A percentile compares a stretch with the other conserved stretches of the same genome.
These are phyloP conservation scores for Apamea epomidion DNA, from an alignment of 2,888 invertebrate species.

Conservation along the genomic window DNA sequence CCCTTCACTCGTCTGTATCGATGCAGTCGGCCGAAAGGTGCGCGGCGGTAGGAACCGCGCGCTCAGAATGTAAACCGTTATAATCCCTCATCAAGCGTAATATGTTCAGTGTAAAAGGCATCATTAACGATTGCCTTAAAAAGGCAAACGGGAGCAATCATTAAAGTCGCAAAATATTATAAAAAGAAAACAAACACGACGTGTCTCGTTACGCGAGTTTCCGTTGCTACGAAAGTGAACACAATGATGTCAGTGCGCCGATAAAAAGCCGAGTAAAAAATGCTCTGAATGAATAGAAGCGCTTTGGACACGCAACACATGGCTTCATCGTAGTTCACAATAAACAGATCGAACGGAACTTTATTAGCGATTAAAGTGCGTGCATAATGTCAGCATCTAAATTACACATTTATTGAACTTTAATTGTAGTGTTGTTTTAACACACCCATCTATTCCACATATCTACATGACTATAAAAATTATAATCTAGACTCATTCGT, in stretches of 20 bases:
- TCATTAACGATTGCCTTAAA: slow-evolving; percentile 89
- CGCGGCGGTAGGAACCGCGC: slow-evolving; percentile 74
- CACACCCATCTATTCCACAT: background rate
- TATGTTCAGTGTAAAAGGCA: slow-evolving; percentile 88
- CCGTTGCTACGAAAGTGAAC: slow-evolving; percentile 89
- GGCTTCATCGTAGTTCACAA: slow-evolving; percentile 73
- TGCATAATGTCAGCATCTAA: slow-evolving; percentile 74
- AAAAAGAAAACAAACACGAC: slow-evolving; percentile 85
- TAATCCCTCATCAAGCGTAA: slow-evolving; percentile 87
- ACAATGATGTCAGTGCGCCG: slow-evolving; percentile 86
- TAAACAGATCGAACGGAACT: slow-evolving; percentile 78
- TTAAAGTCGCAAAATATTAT: slow-evolving; percentile 88
- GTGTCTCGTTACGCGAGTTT: slow-evolving; percentile 88
- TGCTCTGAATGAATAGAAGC: slow-evolving; percentile 84
- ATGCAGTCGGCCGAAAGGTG: slow-evolving; percentile 76
- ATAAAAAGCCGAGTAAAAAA: slow-evolving; percentile 86
- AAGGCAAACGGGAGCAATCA: slow-evolving; percentile 89
- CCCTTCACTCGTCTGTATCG: slow-evolving; percentile 84
- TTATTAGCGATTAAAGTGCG: slow-evolving; percentile 69
- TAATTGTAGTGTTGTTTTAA: slow-evolving; percentile 4
- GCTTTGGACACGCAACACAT: slow-evolving; percentile 77
- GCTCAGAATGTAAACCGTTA: slow-evolving; percentile 83
- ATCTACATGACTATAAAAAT: background rate
- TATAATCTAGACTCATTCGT: background rate
- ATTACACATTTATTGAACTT: slow-evolving; percentile 67